Evolutionary conservation across 2,888 invertebrate genomes (phyloP).

Genomic region (Cheilosia vulpina): DNA sequence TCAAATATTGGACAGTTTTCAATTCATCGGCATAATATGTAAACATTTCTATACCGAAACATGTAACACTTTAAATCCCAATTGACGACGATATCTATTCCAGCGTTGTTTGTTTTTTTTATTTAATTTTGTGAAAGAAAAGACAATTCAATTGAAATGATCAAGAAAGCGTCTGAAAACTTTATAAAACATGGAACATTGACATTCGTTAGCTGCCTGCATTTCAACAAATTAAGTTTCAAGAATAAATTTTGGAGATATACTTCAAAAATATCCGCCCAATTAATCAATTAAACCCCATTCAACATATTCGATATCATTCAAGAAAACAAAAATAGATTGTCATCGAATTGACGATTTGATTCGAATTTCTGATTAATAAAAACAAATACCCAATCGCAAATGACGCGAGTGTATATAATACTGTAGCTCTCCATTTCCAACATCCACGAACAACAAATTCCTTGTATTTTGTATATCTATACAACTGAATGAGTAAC

Average conservation of each 20-base stretch:
- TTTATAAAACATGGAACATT: background rate
- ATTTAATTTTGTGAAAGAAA: too few relatives aligned
- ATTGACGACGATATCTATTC: background rate
- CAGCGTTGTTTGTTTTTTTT: background rate
- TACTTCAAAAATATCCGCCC: background rate
- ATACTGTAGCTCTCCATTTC: background rate
- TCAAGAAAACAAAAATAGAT: conserved; percentile 20
- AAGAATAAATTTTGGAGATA: background rate
- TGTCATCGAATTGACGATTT: conserved; percentile 30
- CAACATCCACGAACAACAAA: background rate
- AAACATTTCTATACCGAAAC: background rate
- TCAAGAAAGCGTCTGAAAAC: background rate
- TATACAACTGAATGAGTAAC: conserved; percentile 5
- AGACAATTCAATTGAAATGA: background rate
- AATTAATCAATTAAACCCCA: conserved; percentile 4
- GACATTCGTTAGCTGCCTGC: background rate
- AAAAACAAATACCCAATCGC: background rate
- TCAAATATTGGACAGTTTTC: background rate
- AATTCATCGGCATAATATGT: background rate
- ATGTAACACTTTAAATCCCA: background rate
- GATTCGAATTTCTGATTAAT: conserved; percentile 34
- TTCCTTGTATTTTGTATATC: background rate
- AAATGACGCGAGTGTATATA: background rate
- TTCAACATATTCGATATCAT: conserved; percentile 33
- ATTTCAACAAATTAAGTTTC: background rate